Evolutionary conservation across 2,888 invertebrate genomes (phyloP), one percentile per base, ranked within the genome.

Genomic region (Leptura quadrifasciata): DNA sequence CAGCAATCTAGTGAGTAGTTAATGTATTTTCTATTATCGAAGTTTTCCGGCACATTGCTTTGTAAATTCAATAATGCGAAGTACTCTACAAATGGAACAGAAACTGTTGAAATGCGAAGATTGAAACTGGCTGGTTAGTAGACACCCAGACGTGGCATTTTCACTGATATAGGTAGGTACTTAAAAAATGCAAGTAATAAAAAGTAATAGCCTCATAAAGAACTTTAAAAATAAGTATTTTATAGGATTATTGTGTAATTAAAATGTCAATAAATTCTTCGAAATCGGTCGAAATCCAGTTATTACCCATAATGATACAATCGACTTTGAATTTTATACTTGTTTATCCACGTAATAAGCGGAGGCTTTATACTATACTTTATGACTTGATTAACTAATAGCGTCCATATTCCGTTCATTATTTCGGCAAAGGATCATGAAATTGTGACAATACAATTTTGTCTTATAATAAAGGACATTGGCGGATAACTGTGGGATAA

Each of bases 141-240:
- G 47, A 47, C 15, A 15, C 5, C n/a, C n/a, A n/a, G 47, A n/a
- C 47, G n/a, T 47, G 27, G 24, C 2, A 47, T 15, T 47, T 47
- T 47, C 15, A 47, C 15, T 47, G 47, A 6, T 5, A 47, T n/a
- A 47, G 47, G 47, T 47, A n/a, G 4, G 15, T 47, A n/a, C n/a
- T n/a, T n/a, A 17, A 47, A 47, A 47, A 47, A 15, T 47, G 47
- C 47, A 47, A 47, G 47, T n/a, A 47, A 47, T 47, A 47, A 47
- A 47, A 15, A n/a, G n/a, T 47, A n/a, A 47, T 47, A 17, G 63
- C 17, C 39, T 63, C 63, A 20, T 63, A 63, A 63, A 60, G 39
- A 27, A 61, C 27, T 31, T 3, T 24, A 15, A 61, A 63, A 63
- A 18, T 17, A 63, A 2, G 18, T 27, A 27, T 27, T 60, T 60